Base-by-base conservation (phyloP, 2,797 vertebrate species). In the Tenualosa thibaudeaui region DNA sequence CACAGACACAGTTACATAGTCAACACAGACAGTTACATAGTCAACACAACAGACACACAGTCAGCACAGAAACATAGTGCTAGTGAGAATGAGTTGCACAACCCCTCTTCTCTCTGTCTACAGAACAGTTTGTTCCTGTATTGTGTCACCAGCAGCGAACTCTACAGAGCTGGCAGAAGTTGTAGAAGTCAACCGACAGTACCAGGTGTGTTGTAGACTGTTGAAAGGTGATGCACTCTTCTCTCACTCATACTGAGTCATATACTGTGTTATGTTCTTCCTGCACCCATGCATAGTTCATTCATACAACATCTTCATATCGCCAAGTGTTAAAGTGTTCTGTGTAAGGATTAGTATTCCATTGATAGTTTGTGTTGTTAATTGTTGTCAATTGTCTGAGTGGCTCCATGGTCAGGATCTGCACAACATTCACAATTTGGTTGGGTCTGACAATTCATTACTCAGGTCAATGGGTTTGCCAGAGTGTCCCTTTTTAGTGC, bases 111-210 rank as follows among this genome's bases (percentile, higher is more conserved):
- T 49, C 2, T 5, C 0, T 54, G 31, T 51, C 84, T 83, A 1
- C 88, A 93, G 93, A 88, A 84, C 24, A 1, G 93, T 93, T 88
- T 94, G 92, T 83, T 93, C 92, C 0, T 95, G 93, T 60, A 88
- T 94, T 31, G 46, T 90, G 51, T 68, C 0, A 40, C 92, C 93
- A 58, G 83, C 85, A 3, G 90, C 89, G 26, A 89, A 91, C 85
- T 93, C 92, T 2, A 0, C 87, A 0, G 93, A 94, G 17, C 90
- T 94, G 86, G 56, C 87, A 83, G 90, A 94, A 85, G 22, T 93
- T 51, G 19, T 89, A 0, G 86, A 91, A 84, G 15, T 93, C 0
- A 94, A 94, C 84, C 3, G 17, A 22, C 89, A 90, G 1, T 93
- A 91, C 81, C 93, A 94, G 93, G 92, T 92, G 43, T 81, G 87